Evolutionary conservation across 2,113 vertebrate genomes (phyloP), one percentile per base, ranked within the genome.

Genomic region (Ptyas mucosa): DNA sequence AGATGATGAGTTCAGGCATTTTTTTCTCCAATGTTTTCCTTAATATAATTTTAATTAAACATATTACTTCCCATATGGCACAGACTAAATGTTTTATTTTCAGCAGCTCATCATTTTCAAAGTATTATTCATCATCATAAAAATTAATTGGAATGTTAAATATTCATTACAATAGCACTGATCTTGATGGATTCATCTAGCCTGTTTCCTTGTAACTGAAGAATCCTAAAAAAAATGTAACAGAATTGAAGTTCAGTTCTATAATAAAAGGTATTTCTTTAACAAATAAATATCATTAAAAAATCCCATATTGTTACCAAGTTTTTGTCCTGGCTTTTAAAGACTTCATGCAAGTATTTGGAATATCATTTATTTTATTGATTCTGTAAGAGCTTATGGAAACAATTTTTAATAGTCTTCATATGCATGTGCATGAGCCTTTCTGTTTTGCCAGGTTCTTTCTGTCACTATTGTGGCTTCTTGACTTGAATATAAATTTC

Each of bases 61-160:
- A 81, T 90, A 91, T 95, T 95, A 92, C 94, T 89, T 95, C 53
- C 91, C 26, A 55, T 97, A 94, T 51, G 93, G 95, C 95, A 93
- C 87, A 94, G 93, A 96, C 88, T 95, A 58, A 96, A 94, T 96
- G 92, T 92, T 97, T 98, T 96, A 97, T 96, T 96, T 96, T 97
- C 94, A 94, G 55, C 61, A 61, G 94, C 85, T 97, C 96, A 96
- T 97, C 94, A 94, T 97, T 96, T 92, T 94, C 92, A 96, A 97
- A 94, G 81, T 93, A 96, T 97, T 97, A 97, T 97, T 97, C 97
- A 97, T 96, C 93, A 86, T 64, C 92, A 97, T 98, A 94, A 97
- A 96, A 96, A 97, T 98, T 95, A 91, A 97, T 95, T 94, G 89
- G 49, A 91, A 55, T 97, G 97, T 98, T 97, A 98, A 98, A 97